Base-by-base conservation (phyloP, 2,797 vertebrate species). In the Ptychobarbus kaznakovi region DNA sequence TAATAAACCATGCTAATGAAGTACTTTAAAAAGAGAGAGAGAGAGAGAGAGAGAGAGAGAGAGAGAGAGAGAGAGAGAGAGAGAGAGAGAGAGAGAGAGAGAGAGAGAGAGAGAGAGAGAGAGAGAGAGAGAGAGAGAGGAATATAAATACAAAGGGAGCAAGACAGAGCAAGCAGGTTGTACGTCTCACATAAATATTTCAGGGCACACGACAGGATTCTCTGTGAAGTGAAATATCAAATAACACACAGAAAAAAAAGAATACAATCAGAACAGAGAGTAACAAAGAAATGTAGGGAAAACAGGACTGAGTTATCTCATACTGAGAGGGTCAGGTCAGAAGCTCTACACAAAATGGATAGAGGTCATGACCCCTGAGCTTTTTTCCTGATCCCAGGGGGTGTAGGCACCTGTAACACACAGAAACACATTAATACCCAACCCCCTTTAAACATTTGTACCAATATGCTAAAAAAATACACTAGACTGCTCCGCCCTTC, bases 161-260 rank as follows among this genome's bases (percentile, higher is more conserved):
- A 8, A 76, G 5, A 25, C 40, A 40, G 11, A 61, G 44, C 58
- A 58, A 49, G 46, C 80, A 79, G 42, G 42, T 84, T 83, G 38
- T 79, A 65, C 44, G n/a, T 72, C 70, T 78, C 61, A 44, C 22
- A 86, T 85, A 84, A 86, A 90, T 89, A 89, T 78, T 84, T 86
- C 68, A 85, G 79, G 25, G 58, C 46, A 58, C 49, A 83, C 38
- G 79, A 81, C 75, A 78, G 77, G 75, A 86, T 83, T 82, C 72
- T 77, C 32, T 88, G 58, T 82, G 58, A 80, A 85, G 76, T 66
- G 61, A 85, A 82, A 82, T 79, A 83, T 72, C 83, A 83, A 82
- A 84, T 68, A 66, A 69, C 49, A 68, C 61, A 68, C 38, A 74
- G 51, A 38, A 4, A 61, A 38, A 7, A 61, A 51, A 53, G 22